Percentiles rank a stretch among this genome's conserved stretches.
Conservation (phyloP, 2,888 invertebrate species). For the Torymus auratus region DNA sequence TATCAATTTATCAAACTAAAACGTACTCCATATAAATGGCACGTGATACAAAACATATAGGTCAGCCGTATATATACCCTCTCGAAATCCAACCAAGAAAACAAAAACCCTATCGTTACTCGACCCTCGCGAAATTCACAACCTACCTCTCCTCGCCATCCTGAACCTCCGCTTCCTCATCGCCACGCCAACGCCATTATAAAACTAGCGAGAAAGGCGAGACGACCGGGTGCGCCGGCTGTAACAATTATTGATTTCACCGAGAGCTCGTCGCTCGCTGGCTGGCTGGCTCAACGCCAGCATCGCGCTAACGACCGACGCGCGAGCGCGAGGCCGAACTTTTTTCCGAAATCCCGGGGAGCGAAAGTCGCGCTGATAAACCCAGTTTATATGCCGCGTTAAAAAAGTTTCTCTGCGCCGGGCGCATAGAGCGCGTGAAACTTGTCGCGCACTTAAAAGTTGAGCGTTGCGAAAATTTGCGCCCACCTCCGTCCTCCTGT, state of each 20-base stretch:
- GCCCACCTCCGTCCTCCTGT: conserved; percentile 24
- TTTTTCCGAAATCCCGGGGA: conserved; percentile 24
- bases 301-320: conserved; percentile 39
- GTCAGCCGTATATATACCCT: no score
- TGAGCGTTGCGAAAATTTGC: conserved; percentile 39
- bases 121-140: no score
- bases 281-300: conserved; percentile 42
- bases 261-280: conserved; percentile 9
- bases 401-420: conserved; percentile 32
- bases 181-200: not conserved
- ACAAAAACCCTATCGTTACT: no score
- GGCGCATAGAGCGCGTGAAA: not conserved
- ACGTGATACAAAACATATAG: no score
- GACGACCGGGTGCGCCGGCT: not conserved
- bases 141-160: not conserved
- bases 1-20: no score
- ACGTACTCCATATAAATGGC: no score
- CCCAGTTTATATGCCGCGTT: conserved; percentile 50
- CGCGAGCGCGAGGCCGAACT: not conserved
- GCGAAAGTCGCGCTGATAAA: conserved; percentile 47
- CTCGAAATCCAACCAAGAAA: no score
- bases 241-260: conserved; percentile 52
- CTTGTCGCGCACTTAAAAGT: conserved; percentile 51
- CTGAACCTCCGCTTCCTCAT: not conserved
- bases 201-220: conserved; percentile 5